A percentile compares a stretch with the other conserved stretches of the same genome.
Conservation (phyloP, 2,797 vertebrate genomes). For the Otolemur crassicaudatus region DNA sequence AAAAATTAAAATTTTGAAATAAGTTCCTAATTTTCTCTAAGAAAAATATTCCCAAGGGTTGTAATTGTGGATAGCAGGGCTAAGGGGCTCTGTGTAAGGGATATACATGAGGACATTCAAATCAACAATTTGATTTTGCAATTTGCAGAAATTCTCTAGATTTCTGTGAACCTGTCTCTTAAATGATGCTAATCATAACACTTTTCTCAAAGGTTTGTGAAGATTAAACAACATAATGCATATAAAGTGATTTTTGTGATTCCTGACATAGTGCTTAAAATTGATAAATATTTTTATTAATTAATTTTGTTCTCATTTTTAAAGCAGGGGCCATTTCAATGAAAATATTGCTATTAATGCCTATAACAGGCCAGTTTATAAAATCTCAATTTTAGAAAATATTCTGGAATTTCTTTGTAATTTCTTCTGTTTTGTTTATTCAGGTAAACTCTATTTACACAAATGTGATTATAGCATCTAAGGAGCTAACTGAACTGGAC, state of each 20-base stretch:
- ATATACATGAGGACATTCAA: neutral
- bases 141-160: neutral
- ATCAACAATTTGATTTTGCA: neutral
- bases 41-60: neutral
- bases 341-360: neutral
- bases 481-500: neutral
- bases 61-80: neutral
- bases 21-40: neutral
- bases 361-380: neutral
- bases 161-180: neutral
- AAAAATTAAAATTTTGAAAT: slow-evolving; percentile 52
- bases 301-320: slow-evolving; percentile 16
- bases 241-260: slow-evolving; percentile 8
- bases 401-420: neutral
- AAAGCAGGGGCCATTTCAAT: neutral
- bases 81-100: neutral
- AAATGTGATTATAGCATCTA: neutral
- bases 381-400: neutral
- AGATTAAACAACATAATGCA: slow-evolving; percentile 5
- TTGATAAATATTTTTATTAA: neutral
- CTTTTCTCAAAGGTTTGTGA: neutral
- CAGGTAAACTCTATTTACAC: neutral
- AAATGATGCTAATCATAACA: neutral
- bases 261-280: neutral
- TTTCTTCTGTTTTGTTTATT: neutral